Evolutionary conservation across 1,140 invertebrate species (phyloP).

Genomic region (Drosophila pseudoobscura): DNA sequence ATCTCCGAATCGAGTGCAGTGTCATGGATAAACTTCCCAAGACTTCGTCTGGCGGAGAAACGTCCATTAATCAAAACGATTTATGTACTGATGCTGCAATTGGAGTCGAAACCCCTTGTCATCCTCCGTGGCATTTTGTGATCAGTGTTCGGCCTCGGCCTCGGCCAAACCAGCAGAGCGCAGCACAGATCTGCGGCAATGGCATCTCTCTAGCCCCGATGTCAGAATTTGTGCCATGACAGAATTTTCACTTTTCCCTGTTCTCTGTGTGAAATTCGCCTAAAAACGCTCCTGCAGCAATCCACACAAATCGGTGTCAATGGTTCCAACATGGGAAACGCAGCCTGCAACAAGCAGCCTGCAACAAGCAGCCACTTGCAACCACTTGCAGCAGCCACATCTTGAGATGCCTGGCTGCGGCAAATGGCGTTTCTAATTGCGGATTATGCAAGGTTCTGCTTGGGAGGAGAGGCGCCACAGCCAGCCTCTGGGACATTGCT

Average conservation of each 20-base stretch:
- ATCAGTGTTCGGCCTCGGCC: conserved; percentile 40
- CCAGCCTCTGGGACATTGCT: conserved; percentile 9
- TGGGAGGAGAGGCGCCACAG: conserved; percentile 31
- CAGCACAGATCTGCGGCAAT: conserved; percentile 17
- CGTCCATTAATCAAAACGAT: conserved; percentile 56
- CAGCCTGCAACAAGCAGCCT: conserved; percentile 24
- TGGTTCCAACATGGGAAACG: conserved; percentile 76
- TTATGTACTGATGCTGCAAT: conserved; percentile 56
- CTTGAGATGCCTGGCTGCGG: conserved; percentile 28
- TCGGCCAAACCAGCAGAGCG: background rate
- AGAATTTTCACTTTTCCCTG: conserved; percentile 72
- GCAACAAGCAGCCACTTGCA: conserved; percentile 28
- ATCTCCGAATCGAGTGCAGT: conserved; percentile 14
- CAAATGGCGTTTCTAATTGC: conserved; percentile 77
- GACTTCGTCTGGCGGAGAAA: conserved; percentile 14
- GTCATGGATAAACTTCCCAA: conserved; percentile 37
- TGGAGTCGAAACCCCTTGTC: conserved; percentile 26
- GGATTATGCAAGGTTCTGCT: conserved; percentile 69
- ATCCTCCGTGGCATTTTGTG: conserved; percentile 51
- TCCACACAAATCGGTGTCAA: conserved; percentile 70
- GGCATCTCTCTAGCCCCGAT: conserved; percentile 45
- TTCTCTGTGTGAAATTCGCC: conserved; percentile 70
- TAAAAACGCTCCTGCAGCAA: conserved; percentile 53
- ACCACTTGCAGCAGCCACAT: conserved; percentile 18
- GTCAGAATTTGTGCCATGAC: conserved; percentile 57